A percentile compares a stretch with the other conserved stretches of the same genome.
These are phyloP conservation scores for Hydrolagus colliei DNA, from an alignment of 2,797 vertebrate genomes.

Conservation along the genomic window DNA sequence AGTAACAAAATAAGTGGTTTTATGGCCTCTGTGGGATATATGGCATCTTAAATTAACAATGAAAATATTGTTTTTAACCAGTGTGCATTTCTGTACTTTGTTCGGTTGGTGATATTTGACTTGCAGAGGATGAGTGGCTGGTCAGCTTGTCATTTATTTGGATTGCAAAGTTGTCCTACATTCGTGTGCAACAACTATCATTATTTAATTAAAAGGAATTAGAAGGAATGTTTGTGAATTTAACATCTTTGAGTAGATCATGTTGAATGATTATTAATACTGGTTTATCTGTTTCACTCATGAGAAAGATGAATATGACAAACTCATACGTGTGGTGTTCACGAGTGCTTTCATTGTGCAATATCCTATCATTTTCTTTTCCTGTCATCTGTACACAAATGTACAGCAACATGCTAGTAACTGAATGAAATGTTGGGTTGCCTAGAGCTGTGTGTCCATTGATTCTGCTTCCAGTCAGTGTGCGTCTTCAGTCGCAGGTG, in stretches of 20 bases:
- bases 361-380: not conserved
- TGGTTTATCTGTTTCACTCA: not conserved
- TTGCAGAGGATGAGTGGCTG: not conserved
- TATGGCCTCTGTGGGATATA: not conserved
- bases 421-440: not conserved
- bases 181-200: not conserved
- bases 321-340: not conserved
- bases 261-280: not conserved
- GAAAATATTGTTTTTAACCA: not conserved
- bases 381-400: not conserved
- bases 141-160: not conserved
- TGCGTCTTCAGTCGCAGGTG: not conserved
- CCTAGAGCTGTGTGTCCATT: not conserved
- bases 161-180: not conserved
- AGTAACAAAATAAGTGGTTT: not conserved
- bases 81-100: too few species aligned
- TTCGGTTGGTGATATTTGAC: not conserved
- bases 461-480: not conserved
- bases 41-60: not conserved
- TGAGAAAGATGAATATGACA: not conserved
- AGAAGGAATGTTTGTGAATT: not conserved
- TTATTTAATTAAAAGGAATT: constrained; percentile 12
- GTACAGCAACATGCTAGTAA: not conserved
- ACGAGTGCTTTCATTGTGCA: not conserved
- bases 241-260: not conserved